Evolutionary conservation across 2,113 vertebrate genomes (phyloP).

Genomic region (Eurystomus gularis): DNA sequence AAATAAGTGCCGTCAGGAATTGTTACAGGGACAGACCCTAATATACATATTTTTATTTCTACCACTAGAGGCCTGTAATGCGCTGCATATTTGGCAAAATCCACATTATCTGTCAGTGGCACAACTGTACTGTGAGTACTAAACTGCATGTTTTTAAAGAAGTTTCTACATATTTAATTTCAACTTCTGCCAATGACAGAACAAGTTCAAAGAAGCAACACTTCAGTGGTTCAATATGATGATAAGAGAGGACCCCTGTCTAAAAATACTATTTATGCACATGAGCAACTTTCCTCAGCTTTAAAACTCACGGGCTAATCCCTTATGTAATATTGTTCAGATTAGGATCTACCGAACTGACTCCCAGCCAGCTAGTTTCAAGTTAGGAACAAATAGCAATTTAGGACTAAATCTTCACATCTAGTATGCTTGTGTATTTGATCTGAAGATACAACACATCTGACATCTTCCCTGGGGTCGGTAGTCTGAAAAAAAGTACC

Average conservation of each 20-base stretch:
- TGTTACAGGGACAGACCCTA: not conserved
- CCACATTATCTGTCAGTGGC: not conserved
- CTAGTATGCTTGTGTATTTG: not conserved
- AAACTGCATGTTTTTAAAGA: not conserved
- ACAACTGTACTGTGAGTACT: not conserved
- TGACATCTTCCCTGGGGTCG: not conserved
- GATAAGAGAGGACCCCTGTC: not conserved
- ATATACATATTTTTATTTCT: not conserved
- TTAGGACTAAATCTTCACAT: not conserved
- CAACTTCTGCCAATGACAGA: not conserved
- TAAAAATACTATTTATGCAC: not conserved
- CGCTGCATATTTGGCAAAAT: not conserved
- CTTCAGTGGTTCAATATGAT: not conserved
- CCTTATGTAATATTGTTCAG: not conserved
- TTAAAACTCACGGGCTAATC: not conserved
- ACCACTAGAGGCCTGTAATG: slow-evolving; percentile 67
- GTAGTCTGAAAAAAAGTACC: not conserved
- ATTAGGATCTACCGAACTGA: not conserved
- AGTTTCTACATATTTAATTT: not conserved
- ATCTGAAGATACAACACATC: not conserved
- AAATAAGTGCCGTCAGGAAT: not conserved
- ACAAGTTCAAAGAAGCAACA: not conserved
- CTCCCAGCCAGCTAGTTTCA: not conserved
- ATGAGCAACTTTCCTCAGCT: not conserved
- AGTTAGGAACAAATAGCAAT: not conserved